phyloP scores from a whole-genome alignment of 2,797 vertebrate species.

The Falco naumanni region DNA sequence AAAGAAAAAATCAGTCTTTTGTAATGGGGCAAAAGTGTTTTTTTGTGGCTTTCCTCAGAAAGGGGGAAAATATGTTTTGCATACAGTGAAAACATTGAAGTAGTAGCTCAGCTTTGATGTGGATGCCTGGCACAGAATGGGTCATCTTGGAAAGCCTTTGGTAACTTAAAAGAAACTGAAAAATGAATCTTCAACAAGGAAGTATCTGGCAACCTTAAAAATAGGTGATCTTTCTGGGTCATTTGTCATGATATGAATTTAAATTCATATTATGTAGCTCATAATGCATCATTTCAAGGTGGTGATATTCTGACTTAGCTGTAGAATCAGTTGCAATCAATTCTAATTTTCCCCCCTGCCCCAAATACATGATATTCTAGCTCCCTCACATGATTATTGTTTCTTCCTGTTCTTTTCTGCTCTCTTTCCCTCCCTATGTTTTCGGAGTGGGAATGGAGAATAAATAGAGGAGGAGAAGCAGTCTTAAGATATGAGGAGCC shows the following conservation, averaged over 20 bases:
- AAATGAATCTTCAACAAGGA: not conserved
- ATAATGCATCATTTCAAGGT: conserved; percentile 5
- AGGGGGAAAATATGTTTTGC: not conserved
- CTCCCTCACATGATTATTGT: not conserved
- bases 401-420: not conserved
- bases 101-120: not conserved
- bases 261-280: not conserved
- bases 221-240: not conserved
- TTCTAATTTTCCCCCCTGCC: not conserved
- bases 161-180: not conserved
- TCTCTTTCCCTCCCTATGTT: not conserved
- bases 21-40: not conserved
- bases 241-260: not conserved
- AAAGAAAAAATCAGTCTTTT: not conserved
- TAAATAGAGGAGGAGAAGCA: not conserved
- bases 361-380: not conserved
- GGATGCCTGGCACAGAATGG: not conserved
- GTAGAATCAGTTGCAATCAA: conserved; percentile 8
- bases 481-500: not conserved
- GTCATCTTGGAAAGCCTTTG: conserved; percentile 8
- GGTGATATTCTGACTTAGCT: not conserved
- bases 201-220: conserved; percentile 15
- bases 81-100: not conserved
- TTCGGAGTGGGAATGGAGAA: not conserved
- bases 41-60: not conserved